phyloP scores from a whole-genome alignment of 2,113 vertebrate species.

The Siniperca knerii region DNA sequence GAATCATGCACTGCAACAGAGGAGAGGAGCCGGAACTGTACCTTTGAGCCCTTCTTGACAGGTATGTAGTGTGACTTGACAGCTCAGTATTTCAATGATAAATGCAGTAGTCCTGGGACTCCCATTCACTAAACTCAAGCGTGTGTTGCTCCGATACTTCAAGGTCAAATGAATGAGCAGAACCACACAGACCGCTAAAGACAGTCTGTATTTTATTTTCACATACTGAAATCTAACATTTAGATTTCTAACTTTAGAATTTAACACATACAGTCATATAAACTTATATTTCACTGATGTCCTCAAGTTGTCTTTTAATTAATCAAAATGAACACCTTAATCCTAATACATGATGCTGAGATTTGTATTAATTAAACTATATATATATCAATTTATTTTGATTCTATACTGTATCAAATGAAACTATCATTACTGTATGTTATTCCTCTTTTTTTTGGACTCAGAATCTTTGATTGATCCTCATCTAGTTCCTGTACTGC shows the following conservation, averaged over 20 bases:
- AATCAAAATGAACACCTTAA: background rate
- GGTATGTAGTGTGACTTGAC: constrained; percentile 86
- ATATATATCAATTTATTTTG: background rate
- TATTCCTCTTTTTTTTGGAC: background rate
- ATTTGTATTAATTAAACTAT: background rate
- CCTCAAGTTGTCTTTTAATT: background rate
- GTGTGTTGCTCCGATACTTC: constrained; percentile 80
- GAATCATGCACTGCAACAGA: constrained; percentile 85
- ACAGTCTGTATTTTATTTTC: background rate
- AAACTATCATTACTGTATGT: background rate
- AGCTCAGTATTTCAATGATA: constrained; percentile 89
- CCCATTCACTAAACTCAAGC: constrained; percentile 83
- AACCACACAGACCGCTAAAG: constrained; percentile 73
- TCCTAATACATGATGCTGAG: background rate
- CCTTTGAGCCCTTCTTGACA: constrained; percentile 87
- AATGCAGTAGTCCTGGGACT: constrained; percentile 88
- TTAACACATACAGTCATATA: background rate
- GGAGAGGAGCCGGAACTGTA: constrained; percentile 81
- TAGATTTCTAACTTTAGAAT: constrained; percentile 10
- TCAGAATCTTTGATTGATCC: background rate
- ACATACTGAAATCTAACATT: constrained; percentile 19
- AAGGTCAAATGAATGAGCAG: constrained; percentile 84
- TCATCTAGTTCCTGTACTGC: background rate
- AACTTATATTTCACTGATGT: background rate
- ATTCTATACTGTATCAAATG: background rate